Evolutionary conservation across 2,888 invertebrate genomes (phyloP).

Genomic region (Scaptomyza cyrtandrae): DNA sequence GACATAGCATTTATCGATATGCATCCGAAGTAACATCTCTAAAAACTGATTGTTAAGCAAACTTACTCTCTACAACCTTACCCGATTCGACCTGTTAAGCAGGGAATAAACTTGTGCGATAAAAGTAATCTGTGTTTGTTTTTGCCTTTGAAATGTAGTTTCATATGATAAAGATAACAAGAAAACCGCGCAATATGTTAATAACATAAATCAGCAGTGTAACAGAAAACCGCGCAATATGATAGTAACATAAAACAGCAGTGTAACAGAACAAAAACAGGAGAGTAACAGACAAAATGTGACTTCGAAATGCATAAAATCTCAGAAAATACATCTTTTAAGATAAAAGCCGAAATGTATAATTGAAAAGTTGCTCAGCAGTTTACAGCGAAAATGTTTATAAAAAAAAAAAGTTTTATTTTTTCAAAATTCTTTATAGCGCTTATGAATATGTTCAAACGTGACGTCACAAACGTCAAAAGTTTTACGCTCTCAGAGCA

Average conservation of each 20-base stretch:
- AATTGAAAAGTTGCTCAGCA: background rate
- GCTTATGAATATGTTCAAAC: background rate
- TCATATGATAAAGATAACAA: background rate
- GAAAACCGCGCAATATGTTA: background rate
- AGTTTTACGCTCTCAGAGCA: conserved; percentile 36
- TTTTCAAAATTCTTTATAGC: background rate
- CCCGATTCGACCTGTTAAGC: background rate
- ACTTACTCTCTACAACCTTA: background rate
- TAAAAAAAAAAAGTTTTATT: fast-evolving
- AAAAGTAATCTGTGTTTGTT: no score
- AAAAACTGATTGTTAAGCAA: conserved; percentile 24
- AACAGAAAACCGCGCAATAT: conserved; percentile 11
- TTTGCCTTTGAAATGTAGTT: background rate
- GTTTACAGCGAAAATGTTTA: background rate
- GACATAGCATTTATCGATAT: conserved; percentile 16
- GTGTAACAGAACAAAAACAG: conserved; percentile 27
- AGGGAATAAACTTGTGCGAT: background rate
- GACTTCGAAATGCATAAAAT: conserved; percentile 29
- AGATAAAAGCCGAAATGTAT: background rate
- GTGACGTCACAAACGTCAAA: conserved; percentile 40
- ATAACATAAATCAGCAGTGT: background rate
- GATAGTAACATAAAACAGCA: background rate
- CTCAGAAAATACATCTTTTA: background rate
- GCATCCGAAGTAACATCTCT: conserved; percentile 14
- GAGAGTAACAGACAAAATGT: conserved; percentile 32